Evolutionary conservation across 2,797 vertebrate species (phyloP).

Genomic region (Anguilla megastoma): DNA sequence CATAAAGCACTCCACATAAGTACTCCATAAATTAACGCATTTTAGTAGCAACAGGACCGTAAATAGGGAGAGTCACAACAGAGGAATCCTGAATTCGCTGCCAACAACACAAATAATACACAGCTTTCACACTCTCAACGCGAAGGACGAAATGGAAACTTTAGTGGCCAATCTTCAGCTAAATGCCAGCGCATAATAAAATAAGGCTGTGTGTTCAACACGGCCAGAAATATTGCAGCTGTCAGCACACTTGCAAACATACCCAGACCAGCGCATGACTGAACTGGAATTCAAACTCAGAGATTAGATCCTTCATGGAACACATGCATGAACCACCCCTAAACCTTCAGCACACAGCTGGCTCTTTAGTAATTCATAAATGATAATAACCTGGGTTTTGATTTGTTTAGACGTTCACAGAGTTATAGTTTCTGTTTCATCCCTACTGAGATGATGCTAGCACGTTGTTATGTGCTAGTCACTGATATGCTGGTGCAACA

Average conservation of each 20-base stretch:
- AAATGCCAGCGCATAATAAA: not conserved
- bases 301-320: not conserved
- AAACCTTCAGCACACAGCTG: not conserved
- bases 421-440: not conserved
- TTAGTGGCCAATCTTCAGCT: not conserved
- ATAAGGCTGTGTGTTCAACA: not conserved
- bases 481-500: not conserved
- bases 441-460: not conserved
- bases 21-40: no score
- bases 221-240: not conserved
- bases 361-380: not conserved
- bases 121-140: not conserved
- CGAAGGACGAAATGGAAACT: not conserved
- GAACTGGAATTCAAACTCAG: not conserved
- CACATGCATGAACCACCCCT: not conserved
- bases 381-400: not conserved
- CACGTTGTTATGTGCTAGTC: not conserved
- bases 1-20: no score
- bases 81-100: not conserved
- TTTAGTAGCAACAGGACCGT: no score
- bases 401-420: not conserved
- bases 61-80: not conserved
- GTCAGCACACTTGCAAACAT: not conserved
- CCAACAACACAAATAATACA: not conserved
- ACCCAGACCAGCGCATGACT: not conserved